These are phyloP conservation scores for Diorhabda carinulata DNA, from an alignment of 1,140 invertebrate species.

Conservation along the genomic window DNA sequence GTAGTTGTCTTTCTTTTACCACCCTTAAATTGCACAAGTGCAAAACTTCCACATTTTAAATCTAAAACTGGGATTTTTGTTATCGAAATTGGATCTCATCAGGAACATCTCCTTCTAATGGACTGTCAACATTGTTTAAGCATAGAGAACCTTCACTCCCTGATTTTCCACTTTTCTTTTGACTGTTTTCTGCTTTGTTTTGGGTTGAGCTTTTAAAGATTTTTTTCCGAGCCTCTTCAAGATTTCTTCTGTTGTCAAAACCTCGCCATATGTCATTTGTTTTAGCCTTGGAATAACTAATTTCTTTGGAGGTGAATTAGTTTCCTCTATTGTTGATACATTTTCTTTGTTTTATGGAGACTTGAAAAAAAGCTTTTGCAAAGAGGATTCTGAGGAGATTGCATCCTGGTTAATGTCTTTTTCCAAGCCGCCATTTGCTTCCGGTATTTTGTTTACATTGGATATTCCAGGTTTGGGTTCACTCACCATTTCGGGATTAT, in stretches of 20 bases:
- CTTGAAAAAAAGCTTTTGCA: not conserved
- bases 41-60: no score
- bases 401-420: not conserved
- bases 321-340: not conserved
- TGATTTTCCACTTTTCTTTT: no score
- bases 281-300: not conserved
- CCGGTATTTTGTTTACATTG: not conserved
- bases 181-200: not conserved
- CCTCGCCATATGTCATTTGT: not conserved
- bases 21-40: no score
- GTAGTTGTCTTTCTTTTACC: no score
- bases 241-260: not conserved
- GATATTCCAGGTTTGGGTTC: not conserved
- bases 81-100: no score
- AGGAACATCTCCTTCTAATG: no score
- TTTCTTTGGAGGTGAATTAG: not conserved
- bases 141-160: no score
- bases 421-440: no score
- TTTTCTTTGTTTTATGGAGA: not conserved
- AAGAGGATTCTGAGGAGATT: not conserved
- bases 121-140: no score
- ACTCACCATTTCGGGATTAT: no score
- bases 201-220: not conserved
- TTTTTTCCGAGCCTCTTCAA: not conserved
- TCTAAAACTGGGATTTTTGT: no score